Evolutionary conservation across 2,888 invertebrate species (phyloP), one percentile per base, ranked within the genome.

Genomic region (Rhaphigaster nebulosa): DNA sequence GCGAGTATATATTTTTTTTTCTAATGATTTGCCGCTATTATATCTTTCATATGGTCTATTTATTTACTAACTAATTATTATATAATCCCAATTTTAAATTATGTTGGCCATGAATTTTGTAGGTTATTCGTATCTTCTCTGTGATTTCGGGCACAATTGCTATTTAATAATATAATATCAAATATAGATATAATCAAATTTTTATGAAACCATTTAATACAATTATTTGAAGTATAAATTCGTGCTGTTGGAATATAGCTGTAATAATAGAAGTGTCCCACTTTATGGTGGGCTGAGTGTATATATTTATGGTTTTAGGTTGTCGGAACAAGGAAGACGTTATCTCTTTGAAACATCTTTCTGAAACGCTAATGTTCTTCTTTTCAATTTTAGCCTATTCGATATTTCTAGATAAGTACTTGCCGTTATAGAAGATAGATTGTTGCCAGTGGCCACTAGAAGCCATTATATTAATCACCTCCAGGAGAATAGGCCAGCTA

Each of bases 381-480:
- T 29, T 65, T 65, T 65, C 29, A 4, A 65, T 29, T 29, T 65
- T 65, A 18, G 29, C n/a, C 65, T 65, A 29, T 65, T 18, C 8
- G 29, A 65, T 65, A 29, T 65, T 65, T 29, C 65, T 29, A 65
- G 65, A 65, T 65, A 65, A 65, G 65, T 65, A 65, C 29, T 65
- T n/a, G 13, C 65, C 65, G 65, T 65, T 65, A 65, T 29, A 29
- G 65, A 65, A 65, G 65, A 65, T 65, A 29, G 65, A 65, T 65
- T 18, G 65, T 65, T 1, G 65, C 15, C 29, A 60, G 65, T 29
- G 29, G 65, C 65, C 29, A 29, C 29, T 18, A 65, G 65, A 29
- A 65, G 65, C 65, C 60, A 65, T 65, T 65, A 65, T 60, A 60
- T 60, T 60, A 60, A 60, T 60, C 60, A 60, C n/a, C n/a, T 60